Conservation (phyloP, 2,113 vertebrate genomes). For the Centropristis striata region DNA sequence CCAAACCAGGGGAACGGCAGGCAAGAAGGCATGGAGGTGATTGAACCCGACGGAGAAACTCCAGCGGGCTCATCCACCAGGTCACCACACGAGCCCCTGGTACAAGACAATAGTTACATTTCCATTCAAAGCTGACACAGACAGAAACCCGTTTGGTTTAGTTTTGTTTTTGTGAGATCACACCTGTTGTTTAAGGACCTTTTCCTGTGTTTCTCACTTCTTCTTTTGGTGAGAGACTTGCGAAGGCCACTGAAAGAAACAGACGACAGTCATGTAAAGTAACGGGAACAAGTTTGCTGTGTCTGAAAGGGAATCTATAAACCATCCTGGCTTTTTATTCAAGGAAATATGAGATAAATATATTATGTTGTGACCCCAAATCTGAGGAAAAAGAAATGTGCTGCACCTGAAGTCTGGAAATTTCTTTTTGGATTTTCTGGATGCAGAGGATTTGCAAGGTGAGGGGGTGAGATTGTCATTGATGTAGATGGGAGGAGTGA, state of each 20-base stretch:
- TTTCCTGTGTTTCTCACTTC: conserved; percentile 85
- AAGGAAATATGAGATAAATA: not conserved
- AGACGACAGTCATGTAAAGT: not conserved
- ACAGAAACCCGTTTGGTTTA: not conserved
- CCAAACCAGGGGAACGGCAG: conserved; percentile 93
- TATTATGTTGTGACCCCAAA: not conserved
- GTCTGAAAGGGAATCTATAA: not conserved
- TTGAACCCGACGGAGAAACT: conserved; percentile 86
- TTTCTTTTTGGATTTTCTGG: conserved; percentile 88
- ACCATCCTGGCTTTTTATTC: not conserved
- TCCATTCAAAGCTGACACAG: not conserved
- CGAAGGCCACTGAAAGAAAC: conserved; percentile 85
- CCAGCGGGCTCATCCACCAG: conserved; percentile 84
- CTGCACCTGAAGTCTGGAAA: conserved; percentile 92
- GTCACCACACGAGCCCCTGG: conserved; percentile 86
- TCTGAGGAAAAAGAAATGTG: not conserved
- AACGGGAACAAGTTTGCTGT: not conserved
- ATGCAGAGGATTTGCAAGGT: conserved; percentile 81
- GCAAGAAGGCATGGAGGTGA: conserved; percentile 90
- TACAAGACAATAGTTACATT: not conserved
- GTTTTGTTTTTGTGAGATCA: not conserved
- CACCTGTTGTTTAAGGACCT: conserved; percentile 88
- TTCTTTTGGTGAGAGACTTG: conserved; percentile 90
- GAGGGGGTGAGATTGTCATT: conserved; percentile 38
- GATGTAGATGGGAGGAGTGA: conserved; percentile 83